Percentiles rank a stretch among this genome's conserved stretches.
These are phyloP conservation scores for Chrysolina oricalcia DNA, from an alignment of 2,888 invertebrate genomes.

Conservation along the genomic window DNA sequence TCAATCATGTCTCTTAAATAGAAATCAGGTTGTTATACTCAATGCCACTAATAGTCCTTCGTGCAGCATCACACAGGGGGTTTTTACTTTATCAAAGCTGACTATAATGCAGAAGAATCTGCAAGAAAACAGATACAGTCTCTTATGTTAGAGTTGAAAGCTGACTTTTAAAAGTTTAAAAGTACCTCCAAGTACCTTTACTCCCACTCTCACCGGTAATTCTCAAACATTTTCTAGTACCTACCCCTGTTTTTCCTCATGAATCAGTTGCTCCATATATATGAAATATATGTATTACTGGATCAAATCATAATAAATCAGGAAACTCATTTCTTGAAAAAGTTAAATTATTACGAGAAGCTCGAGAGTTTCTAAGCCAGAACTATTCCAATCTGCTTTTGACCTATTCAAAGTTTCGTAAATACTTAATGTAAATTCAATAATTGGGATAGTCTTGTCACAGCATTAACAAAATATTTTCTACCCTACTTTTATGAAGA, in stretches of 20 bases:
- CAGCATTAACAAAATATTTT: conserved; percentile 34
- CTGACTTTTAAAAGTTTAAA: conserved; percentile 18
- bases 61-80: too few relatives aligned
- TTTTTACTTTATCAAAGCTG: conserved; percentile 1
- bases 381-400: conserved; percentile 32
- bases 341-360: conserved; percentile 23
- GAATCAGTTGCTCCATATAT: conserved; percentile 35
- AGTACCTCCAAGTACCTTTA: conserved; percentile 9
- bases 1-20: too few relatives aligned
- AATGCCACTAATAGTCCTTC: too few relatives aligned
- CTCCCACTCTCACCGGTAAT: neutral
- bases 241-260: too few relatives aligned
- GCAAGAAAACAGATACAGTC: conserved; percentile 5
- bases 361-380: conserved; percentile 29
- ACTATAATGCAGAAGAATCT: neutral
- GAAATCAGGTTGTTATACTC: too few relatives aligned
- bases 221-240: neutral
- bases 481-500: conserved; percentile 35
- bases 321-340: conserved; percentile 39
- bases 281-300: conserved; percentile 34
- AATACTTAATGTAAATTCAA: conserved; percentile 25
- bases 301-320: conserved; percentile 34
- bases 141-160: conserved; percentile 2
- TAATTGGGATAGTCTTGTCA: conserved; percentile 32
- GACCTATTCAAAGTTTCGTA: conserved; percentile 36